phyloP scores from a whole-genome alignment of 1,140 invertebrate species.

The Nixonia krombeini region DNA sequence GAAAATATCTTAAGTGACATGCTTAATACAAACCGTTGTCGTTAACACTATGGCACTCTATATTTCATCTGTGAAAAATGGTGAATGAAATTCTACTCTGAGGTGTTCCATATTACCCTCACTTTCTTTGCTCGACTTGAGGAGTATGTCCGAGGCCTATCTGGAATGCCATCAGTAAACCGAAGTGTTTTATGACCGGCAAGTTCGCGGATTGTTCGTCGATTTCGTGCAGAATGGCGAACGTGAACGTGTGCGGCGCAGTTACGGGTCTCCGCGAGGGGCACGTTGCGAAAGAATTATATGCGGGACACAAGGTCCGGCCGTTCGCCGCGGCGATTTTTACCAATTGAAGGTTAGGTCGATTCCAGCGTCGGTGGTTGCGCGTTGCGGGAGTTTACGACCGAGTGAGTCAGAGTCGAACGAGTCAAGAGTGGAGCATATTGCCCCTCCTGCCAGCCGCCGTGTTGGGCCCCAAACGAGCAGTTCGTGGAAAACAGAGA shows the following conservation, averaged over 20 bases:
- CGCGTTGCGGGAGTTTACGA: slow-evolving; percentile 33
- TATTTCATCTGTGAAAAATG: too few species aligned
- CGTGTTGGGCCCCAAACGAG: slow-evolving; percentile 25
- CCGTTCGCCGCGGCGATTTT: slow-evolving; percentile 59
- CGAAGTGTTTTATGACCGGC: too few species aligned
- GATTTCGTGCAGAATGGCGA: slow-evolving; percentile 6
- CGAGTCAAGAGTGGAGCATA: slow-evolving; percentile 51
- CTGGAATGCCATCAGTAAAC: too few species aligned
- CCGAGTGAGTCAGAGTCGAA: slow-evolving; percentile 48
- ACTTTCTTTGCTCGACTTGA: too few species aligned
- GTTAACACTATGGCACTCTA: too few species aligned
- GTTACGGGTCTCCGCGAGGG: slow-evolving; percentile 26
- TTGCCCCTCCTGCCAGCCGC: slow-evolving; percentile 44
- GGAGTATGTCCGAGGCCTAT: too few species aligned
- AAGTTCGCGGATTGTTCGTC: not conserved
- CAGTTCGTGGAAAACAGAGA: slow-evolving; percentile 53
- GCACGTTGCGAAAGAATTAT: slow-evolving; percentile 60
- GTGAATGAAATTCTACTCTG: too few species aligned
- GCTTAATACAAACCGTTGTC: too few species aligned
- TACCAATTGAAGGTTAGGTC: slow-evolving; percentile 61
- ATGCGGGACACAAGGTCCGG: slow-evolving; percentile 60
- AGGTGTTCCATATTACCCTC: too few species aligned
- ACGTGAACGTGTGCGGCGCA: slow-evolving; percentile 14
- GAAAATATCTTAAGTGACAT: too few species aligned
- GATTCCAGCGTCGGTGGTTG: slow-evolving; percentile 10